These are phyloP conservation scores for Cygnus olor DNA, from an alignment of 2,797 vertebrate species.

Conservation along the genomic window DNA sequence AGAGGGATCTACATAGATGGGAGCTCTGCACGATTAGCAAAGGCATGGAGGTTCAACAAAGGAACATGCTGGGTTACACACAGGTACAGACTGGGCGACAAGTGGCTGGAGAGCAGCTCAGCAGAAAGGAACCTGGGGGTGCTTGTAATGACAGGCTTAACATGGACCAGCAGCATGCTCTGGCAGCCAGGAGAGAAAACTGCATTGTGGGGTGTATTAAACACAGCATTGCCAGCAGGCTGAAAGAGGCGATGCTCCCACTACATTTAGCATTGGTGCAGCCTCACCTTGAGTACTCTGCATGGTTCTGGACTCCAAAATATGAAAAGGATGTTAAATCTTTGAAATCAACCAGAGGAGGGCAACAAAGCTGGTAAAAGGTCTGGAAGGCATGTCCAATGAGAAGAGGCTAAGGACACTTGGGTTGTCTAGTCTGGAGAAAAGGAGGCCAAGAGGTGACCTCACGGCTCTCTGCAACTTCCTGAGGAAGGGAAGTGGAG, in stretches of 20 bases:
- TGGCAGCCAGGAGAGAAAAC: background rate
- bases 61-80: background rate
- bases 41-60: background rate
- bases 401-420: background rate
- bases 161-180: background rate
- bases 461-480: background rate
- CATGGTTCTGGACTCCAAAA: background rate
- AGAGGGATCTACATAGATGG: background rate
- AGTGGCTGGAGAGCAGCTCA: background rate
- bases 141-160: background rate
- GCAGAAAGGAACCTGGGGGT: background rate
- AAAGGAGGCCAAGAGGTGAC: background rate
- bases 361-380: background rate
- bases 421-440: background rate
- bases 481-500: background rate
- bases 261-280: background rate
- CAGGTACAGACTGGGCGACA: background rate
- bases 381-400: background rate
- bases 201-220: background rate
- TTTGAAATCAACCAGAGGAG: background rate
- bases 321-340: background rate
- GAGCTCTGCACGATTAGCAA: background rate
- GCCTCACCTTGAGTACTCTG: background rate
- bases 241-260: background rate
- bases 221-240: background rate